Base-by-base conservation (phyloP, 2,113 vertebrate species). In the Tautogolabrus adspersus region DNA sequence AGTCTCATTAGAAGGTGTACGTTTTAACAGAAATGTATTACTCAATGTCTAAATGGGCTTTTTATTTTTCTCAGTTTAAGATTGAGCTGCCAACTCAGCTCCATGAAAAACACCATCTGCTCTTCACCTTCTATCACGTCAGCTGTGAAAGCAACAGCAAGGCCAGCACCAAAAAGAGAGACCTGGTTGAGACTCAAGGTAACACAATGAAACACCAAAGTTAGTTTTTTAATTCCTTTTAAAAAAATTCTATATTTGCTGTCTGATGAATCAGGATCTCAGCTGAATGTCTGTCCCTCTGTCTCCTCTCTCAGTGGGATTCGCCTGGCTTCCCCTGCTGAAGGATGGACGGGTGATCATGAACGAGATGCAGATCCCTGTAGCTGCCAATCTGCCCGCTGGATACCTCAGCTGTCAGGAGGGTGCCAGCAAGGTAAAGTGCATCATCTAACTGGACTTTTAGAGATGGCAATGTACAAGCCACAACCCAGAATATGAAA, bases 81-180 rank as follows among this genome's bases (percentile, higher is more conserved):
- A 96, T 99, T 72, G 97, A 98, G 87, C 87, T 99, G 77, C 98
- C 98, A 19, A 96, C 97, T 59, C 98, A 99, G 88, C 95, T 99
- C 52, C 96, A 97, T 4, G 97, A 97, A 85, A 98, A 95, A 66
- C 98, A 99, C 75, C 98, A 99, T 83, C 94, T 99, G 84, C 91
- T 99, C 79, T 98, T 99, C 93, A 98, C 97, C 3, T 96, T 99
- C 91, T 96, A 95, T 88, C 98, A 99, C 1, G 94, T 99, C 91
- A 97, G 98, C 93, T 99, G 98, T 72, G 98, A 99, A 66, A 98
- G 90, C 91, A 97, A 96, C 85, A 98, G 95, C 92, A 99, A 99
- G 94, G 96, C 96, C 46, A 98, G 96, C 90, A 98, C 98, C 6
- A 99, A 99, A 90, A 99, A 97, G 93, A 97, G 95, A 83, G 98